Percentiles rank a stretch among this genome's conserved stretches.
Conservation (phyloP, 2,113 vertebrate genomes). For the Henicopernis longicauda region DNA sequence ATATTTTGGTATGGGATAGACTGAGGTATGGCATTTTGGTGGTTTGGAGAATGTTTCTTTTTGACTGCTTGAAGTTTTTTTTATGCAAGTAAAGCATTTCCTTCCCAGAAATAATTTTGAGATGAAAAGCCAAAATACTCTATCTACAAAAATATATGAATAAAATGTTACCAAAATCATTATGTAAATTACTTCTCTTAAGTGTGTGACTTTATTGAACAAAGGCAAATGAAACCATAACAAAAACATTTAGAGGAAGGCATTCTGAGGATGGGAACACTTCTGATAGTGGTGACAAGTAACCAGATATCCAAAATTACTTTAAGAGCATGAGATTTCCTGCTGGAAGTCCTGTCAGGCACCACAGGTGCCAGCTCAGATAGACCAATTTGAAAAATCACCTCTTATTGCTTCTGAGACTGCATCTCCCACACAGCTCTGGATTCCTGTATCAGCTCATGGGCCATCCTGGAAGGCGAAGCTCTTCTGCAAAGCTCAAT, state of each 20-base stretch:
- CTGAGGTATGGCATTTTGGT: not conserved
- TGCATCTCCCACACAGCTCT: not conserved
- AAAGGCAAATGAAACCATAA: not conserved
- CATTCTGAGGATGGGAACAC: not conserved
- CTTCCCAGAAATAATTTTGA: not conserved
- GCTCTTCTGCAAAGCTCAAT: not conserved
- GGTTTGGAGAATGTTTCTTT: not conserved
- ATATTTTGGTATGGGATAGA: accelerated
- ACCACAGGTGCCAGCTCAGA: not conserved
- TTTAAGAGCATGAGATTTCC: not conserved
- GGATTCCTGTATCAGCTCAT: not conserved
- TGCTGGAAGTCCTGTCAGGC: not conserved
- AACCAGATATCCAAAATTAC: not conserved
- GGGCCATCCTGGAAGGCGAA: not conserved
- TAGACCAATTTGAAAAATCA: not conserved
- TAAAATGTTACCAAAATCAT: not conserved
- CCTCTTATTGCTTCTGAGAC: not conserved
- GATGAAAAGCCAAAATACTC: not conserved
- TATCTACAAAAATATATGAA: not conserved
- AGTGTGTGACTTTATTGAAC: not conserved
- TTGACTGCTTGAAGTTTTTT: not conserved
- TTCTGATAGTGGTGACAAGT: not conserved
- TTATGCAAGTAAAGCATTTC: not conserved
- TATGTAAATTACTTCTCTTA: not conserved
- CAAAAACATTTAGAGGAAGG: not conserved